phyloP scores from a whole-genome alignment of 2,888 invertebrate species.

The Elysia crispata region DNA sequence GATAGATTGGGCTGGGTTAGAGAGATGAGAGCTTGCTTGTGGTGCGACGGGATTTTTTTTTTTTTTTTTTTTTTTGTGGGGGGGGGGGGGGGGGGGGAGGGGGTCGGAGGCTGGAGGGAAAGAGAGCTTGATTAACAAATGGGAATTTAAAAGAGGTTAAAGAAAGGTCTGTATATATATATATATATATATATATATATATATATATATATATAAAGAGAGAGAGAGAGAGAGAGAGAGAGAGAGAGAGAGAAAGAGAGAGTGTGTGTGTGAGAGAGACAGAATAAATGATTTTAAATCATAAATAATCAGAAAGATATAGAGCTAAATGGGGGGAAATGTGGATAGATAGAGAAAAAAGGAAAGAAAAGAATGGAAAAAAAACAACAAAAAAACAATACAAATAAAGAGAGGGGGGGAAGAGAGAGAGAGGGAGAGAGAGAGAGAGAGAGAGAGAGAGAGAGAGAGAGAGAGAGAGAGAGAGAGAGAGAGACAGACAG shows the following conservation, averaged over 20 bases:
- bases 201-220: too few relatives aligned
- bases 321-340: neutral
- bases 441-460: constrained; percentile 18
- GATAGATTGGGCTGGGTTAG: too few relatives aligned
- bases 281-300: neutral
- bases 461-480: constrained; percentile 22
- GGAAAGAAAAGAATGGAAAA: constrained; percentile 14
- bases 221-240: neutral
- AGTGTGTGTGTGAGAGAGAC: neutral
- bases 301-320: neutral
- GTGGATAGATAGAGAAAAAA: constrained; percentile 16
- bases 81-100: too few relatives aligned
- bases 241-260: neutral
- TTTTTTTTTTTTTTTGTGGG: too few relatives aligned
- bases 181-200: too few relatives aligned
- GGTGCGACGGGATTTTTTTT: too few relatives aligned
- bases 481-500: constrained; percentile 19
- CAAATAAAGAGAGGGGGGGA: neutral
- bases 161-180: too few relatives aligned
- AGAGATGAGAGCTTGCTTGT: too few relatives aligned
- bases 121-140: too few relatives aligned
- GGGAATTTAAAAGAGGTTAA: too few relatives aligned
- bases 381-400: neutral
- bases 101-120: too few relatives aligned
- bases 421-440: constrained; percentile 13